Percentiles rank a stretch among this genome's conserved stretches.
Evolutionary conservation across 2,888 invertebrate genomes (phyloP).

Genomic region (Rhopalosiphum nymphaeae): DNA sequence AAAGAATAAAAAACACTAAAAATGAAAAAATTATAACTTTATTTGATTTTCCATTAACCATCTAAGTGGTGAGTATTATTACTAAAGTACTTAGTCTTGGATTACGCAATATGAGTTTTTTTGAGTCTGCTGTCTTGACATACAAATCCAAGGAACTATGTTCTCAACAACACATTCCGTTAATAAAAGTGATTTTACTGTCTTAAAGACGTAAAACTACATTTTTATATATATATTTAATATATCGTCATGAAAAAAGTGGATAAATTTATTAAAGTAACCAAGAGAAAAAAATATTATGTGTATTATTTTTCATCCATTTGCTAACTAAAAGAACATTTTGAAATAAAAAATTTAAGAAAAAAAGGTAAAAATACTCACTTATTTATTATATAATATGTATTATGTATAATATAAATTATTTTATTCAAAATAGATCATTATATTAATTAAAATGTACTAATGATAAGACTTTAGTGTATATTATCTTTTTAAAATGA

Average conservation of each 20-base stretch:
- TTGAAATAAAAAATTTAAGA: background rate
- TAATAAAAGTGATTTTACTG: constrained; percentile 43
- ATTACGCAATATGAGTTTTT: background rate
- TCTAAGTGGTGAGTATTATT: background rate
- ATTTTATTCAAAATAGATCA: background rate
- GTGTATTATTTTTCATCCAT: background rate
- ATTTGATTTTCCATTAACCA: background rate
- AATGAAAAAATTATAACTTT: background rate
- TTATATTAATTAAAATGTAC: background rate
- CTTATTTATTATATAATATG: background rate
- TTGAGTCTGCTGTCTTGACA: background rate
- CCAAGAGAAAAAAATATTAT: background rate
- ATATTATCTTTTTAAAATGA: background rate
- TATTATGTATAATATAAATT: no score
- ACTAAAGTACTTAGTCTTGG: background rate
- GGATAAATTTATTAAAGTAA: background rate
- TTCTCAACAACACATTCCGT: background rate
- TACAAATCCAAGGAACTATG: background rate
- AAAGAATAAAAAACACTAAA: background rate
- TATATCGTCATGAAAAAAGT: background rate
- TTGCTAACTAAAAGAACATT: background rate
- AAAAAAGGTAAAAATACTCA: background rate
- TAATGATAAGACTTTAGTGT: background rate
- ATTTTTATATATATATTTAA: background rate
- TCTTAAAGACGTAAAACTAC: constrained; percentile 1